phyloP scores from a whole-genome alignment of 2,113 vertebrate genomes.

The Petaurus breviceps region DNA sequence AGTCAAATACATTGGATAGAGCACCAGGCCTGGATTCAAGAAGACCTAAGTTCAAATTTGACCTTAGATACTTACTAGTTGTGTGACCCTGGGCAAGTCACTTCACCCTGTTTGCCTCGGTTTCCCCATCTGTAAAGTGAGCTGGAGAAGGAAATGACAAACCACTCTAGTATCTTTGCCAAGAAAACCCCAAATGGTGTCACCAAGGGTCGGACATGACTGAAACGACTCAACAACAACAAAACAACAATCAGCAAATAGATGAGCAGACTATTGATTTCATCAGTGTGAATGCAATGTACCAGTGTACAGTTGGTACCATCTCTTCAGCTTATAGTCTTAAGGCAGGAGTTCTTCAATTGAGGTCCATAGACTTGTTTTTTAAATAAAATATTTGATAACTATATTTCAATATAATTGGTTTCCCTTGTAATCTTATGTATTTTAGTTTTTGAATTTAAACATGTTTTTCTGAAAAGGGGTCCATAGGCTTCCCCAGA shows the following conservation, averaged over 20 bases:
- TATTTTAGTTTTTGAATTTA: too few relatives aligned
- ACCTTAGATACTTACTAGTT: neutral
- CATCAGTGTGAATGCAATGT: neutral
- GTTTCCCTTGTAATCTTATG: too few relatives aligned
- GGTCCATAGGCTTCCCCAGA: too few relatives aligned
- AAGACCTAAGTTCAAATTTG: neutral
- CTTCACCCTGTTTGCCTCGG: neutral
- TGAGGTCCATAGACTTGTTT: too few relatives aligned
- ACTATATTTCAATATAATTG: too few relatives aligned
- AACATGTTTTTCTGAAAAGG: too few relatives aligned
- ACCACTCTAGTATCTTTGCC: neutral
- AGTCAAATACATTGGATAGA: neutral
- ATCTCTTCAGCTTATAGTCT: neutral
- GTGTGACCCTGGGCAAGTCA: neutral
- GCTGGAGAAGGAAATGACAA: neutral
- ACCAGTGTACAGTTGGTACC: neutral
- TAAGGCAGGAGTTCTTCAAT: too few relatives aligned
- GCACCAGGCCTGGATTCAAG: neutral
- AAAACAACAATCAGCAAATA: neutral
- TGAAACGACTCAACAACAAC: neutral
- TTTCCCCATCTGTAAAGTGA: neutral
- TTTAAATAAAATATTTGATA: too few relatives aligned
- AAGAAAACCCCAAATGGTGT: neutral
- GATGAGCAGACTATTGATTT: neutral
- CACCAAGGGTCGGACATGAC: neutral